Percentiles rank a stretch among this genome's conserved stretches.
Conservation (phyloP, 2,797 vertebrate genomes). For the Helicolenus hilgendorfi region DNA sequence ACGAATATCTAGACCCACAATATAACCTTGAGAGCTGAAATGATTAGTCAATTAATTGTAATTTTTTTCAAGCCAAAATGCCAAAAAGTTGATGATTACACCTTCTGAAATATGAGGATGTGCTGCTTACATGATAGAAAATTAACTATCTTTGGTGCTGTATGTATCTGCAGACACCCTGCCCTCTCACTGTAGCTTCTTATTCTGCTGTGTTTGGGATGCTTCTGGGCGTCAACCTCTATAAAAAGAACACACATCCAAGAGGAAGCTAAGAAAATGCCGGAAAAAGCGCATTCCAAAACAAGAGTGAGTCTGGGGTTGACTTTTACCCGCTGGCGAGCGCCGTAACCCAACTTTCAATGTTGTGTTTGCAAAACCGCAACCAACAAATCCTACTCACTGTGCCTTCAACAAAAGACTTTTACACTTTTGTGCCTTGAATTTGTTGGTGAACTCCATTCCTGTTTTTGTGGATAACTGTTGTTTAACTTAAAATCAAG, state of each 20-base stretch:
- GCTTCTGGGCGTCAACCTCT: background rate
- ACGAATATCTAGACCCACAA: background rate
- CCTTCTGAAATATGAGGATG: background rate
- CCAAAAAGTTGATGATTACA: background rate
- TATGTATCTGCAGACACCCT: no score
- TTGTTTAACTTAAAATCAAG: background rate
- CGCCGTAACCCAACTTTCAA: no score
- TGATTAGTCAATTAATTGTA: background rate
- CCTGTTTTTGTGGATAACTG: background rate
- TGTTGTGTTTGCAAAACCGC: no score
- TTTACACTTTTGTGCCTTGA: accelerated
- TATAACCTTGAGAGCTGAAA: background rate
- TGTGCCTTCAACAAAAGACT: background rate
- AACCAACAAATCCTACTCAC: background rate
- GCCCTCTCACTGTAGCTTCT: no score
- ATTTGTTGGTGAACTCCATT: background rate
- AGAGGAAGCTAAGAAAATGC: background rate
- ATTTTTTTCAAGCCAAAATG: background rate
- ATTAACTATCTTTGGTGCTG: background rate
- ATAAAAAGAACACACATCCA: background rate
- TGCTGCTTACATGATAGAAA: background rate
- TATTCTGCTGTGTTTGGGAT: background rate
- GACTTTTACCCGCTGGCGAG: no score
- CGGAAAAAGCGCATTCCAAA: no score
- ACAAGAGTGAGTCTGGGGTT: no score